These are phyloP conservation scores for Nasalis larvatus DNA, from an alignment of 2,113 vertebrate species.

Conservation along the genomic window DNA sequence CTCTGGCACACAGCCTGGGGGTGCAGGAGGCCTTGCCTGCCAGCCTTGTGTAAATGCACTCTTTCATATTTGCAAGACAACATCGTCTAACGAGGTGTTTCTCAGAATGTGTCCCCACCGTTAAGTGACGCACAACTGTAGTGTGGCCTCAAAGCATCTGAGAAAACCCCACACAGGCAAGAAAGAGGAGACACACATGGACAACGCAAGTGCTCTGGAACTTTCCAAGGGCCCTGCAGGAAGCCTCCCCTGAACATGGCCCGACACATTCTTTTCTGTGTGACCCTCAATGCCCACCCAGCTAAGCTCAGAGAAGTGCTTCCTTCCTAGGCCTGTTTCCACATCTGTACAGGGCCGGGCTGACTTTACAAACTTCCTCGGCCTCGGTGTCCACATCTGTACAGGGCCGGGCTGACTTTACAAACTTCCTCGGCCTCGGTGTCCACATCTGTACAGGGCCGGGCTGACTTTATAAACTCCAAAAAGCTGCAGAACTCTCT, in stretches of 20 bases:
- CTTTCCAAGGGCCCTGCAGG: not conserved
- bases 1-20: not conserved
- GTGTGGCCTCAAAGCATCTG: fast-evolving
- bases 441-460: not conserved
- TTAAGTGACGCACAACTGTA: not conserved
- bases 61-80: not conserved
- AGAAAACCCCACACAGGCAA: not conserved
- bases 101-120: not conserved
- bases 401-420: not conserved
- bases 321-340: not conserved
- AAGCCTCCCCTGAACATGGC: not conserved
- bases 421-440: not conserved
- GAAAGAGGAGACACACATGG: not conserved
- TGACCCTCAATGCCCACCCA: not conserved
- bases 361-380: too few relatives aligned
- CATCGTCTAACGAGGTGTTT: not conserved
- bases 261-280: not conserved
- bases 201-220: not conserved
- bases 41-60: not conserved
- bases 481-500: not conserved
- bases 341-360: not conserved
- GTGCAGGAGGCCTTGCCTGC: not conserved
- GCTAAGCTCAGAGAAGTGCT: too few relatives aligned
- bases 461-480: not conserved
- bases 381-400: not conserved